Evolutionary conservation across 1,140 invertebrate species (phyloP), one percentile per base, ranked within the genome.

Genomic region (Scaptomyza graminum): DNA sequence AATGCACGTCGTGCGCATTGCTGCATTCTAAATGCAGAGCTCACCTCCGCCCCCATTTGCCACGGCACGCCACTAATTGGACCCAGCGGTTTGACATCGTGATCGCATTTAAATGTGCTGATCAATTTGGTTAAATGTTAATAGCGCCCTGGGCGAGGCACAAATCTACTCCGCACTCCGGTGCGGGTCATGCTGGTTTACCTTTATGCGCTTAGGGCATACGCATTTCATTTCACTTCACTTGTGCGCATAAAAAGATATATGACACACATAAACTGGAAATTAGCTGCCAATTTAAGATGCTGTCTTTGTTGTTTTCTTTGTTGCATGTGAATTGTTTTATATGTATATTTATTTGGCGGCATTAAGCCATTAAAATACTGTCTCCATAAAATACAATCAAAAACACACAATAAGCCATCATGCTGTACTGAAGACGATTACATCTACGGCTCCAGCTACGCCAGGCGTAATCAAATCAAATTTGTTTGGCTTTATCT

Each of bases 71-170:
- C 82, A 87, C 82, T 85, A 85, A 85, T 85, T 85, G 82, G 82
- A 79, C 82, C 83, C 82, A 75, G 63, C 63, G 83, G 82, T 78
- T 64, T 54, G 63, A 61, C 72, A 68, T 79, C 79, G 75, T 87
- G 82, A 87, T 87, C 82, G 82, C 82, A 87, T 87, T 87, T 87
- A 87, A 87, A 87, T 87, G 82, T 83, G 83, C 82, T 83, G 82
- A 87, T 87, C 82, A 87, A 87, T 87, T 85, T 85, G 69, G 78
- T 87, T 85, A 85, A 85, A 85, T 85, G 82, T 85, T 85, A 85
- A 85, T 82, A 76, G 71, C 83, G 74, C 70, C 63, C 60, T 57
- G 82, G 82, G 82, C 69, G 81, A 77, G 81, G 50, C 64, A 44
- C 31, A 8, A 34, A 9, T 34, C 31, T 9, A 34, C 31, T 34